Evolutionary conservation across 1,140 invertebrate species (phyloP), one percentile per base, ranked within the genome.

Genomic region (Drosophila sechellia): DNA sequence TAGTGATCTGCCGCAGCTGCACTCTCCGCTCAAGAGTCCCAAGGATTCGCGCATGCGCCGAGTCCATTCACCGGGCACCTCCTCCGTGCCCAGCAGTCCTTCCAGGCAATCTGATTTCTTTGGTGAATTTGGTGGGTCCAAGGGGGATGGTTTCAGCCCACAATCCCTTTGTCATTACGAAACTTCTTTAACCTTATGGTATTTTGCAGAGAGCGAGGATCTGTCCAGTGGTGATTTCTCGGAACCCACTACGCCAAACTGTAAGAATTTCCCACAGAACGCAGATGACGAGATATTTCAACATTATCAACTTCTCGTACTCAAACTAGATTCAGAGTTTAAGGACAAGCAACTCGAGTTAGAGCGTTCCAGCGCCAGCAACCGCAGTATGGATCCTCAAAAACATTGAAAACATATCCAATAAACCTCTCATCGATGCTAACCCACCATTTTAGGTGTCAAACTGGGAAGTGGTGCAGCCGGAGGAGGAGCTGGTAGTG

Each of bases 291-390:
- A 95, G 87, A 93, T 95, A 49, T 93, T 93, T 83, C 92, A 91
- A 65, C 95, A 94, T 77, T 95, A 95, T 79, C 93, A 94, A 56
- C 94, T 95, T 65, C 91, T 96, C 13, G 94, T 96, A 81, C 93
- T 94, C 58, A 95, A 95, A 86, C 92, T 96, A 13, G 95, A 95
- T 64, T 93, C 94, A 37, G 96, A 96, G 79, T 96, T 96, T 89
- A 94, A 95, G 46, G 93, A 94, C 40, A 96, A 96, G 90, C 92
- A 96, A 13, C 90, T 94, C 64, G 96, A 96, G 92, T 96, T 96
- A 95, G 95, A 96, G 53, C 84, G 72, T 49, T 66, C 80, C 45
- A 65, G 54, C 49, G 60, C 60, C 48, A 69, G 61, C 48, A 89
- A 83, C 57, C 84, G 84, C 48, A 89, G 84, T 89, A 84, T 68